Conservation (phyloP, 2,888 invertebrate species). For the Merodon equestris region DNA sequence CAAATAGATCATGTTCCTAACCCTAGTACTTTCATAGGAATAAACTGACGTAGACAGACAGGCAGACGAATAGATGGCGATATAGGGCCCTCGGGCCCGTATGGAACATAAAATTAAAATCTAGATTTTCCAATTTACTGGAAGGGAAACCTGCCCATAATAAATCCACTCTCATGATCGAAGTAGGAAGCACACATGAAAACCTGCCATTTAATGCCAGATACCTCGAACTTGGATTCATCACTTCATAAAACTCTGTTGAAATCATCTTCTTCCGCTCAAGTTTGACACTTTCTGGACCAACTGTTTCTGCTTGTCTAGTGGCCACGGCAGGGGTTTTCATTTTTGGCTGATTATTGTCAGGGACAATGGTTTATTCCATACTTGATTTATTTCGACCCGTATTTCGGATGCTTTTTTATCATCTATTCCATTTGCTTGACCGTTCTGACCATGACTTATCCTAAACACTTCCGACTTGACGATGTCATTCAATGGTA, state of each 20-base stretch:
- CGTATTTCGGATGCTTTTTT: not conserved
- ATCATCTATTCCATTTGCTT: not conserved
- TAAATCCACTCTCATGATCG: not conserved
- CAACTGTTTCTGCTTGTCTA: not conserved
- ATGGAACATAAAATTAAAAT: too few relatives aligned
- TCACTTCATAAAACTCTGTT: not conserved
- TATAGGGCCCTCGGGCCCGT: too few relatives aligned
- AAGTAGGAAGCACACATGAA: not conserved
- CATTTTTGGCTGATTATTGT: not conserved
- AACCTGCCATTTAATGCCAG: not conserved
- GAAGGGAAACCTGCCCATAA: not conserved
- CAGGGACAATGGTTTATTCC: not conserved
- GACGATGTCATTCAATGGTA: not conserved
- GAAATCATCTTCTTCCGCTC: not conserved
- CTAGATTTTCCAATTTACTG: not conserved
- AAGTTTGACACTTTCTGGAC: not conserved
- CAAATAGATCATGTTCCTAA: too few relatives aligned
- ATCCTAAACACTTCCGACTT: not conserved
- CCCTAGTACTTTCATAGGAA: too few relatives aligned
- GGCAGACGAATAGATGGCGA: too few relatives aligned
- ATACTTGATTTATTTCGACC: too few relatives aligned
- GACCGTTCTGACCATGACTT: constrained; percentile 1
- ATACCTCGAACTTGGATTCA: constrained; percentile 1
- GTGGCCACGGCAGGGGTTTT: not conserved
- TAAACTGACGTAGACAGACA: too few relatives aligned